These are phyloP conservation scores for Patiria miniata DNA, from an alignment of 35 echinoderm and acorn worm genomes.

Conservation along the genomic window DNA sequence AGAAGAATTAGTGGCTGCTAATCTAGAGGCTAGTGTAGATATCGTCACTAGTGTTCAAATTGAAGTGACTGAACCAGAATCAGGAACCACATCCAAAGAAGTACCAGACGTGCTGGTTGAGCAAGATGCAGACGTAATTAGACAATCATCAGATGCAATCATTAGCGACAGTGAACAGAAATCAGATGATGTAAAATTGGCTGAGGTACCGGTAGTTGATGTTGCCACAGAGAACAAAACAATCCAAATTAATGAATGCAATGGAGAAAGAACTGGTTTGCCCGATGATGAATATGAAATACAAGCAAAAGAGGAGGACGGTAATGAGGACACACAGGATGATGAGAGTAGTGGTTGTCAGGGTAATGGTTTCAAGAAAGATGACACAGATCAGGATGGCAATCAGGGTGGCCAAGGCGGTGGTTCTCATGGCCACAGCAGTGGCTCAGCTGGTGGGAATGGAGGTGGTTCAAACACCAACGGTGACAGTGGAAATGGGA, in stretches of 20 bases:
- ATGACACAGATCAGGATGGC: constrained; percentile 38
- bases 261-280: not conserved
- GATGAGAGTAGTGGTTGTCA: constrained; percentile 18
- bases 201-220: not conserved
- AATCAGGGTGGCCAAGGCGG: constrained; percentile 32
- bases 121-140: not conserved
- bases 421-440: constrained; percentile 16
- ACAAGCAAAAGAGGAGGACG: constrained; percentile 29
- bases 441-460: constrained; percentile 8
- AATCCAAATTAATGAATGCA: not conserved
- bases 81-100: not conserved
- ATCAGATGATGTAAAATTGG: not conserved
- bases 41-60: not conserved
- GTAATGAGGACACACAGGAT: constrained; percentile 47
- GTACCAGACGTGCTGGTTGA: not conserved
- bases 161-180: not conserved
- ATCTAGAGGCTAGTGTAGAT: not conserved
- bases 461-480: not conserved
- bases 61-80: not conserved
- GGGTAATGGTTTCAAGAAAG: constrained; percentile 2
- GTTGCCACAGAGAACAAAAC: not conserved
- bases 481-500: not conserved
- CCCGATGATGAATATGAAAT: constrained; percentile 20
- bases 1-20: not conserved
- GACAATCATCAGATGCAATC: not conserved